Evolutionary conservation across 1,140 invertebrate genomes (phyloP), one percentile per base, ranked within the genome.

Genomic region (Pollicipes pollicipes): DNA sequence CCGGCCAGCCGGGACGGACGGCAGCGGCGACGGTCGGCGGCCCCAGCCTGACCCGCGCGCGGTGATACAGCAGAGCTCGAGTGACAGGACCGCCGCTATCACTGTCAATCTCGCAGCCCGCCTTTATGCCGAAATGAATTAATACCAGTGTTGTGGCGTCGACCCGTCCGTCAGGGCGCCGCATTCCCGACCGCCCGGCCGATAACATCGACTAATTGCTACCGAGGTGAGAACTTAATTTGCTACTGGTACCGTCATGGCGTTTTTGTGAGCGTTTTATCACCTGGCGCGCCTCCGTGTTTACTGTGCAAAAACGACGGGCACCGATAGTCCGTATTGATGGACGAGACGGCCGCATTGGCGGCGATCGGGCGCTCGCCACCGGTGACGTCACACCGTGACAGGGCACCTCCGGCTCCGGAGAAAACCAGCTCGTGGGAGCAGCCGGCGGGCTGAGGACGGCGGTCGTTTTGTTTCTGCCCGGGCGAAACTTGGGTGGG

Each of bases 121-220:
- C 45, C 45, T 58, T 58, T 58, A 58, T 58, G 45, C 45, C 45
- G 45, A 58, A 58, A 58, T 58, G 45, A 58, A 58, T 58, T 58
- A 58, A 58, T 58, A 58, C 45, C 45, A 58, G 45, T 58, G 45
- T 58, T 58, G 45, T 10, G 10, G 13, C 45, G 45, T 58, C 45
- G 45, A 2, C 17, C 45, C 45, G 45, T 58, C 45, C 45, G 45
- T 58, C 45, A 58, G 45, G 21, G 6, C 45, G 45, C 13, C 45
- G 24, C 45, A 58, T 58, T 58, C 45, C 45, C 13, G 13, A 21
- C 6, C 6, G 13, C 6, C 13, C 45, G 13, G 6, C 2, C 45
- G 45, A 58, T 58, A 58, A 58, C 45, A 58, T 58, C 45, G 45
- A 58, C 45, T 58, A 58, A 58, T 58, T 58, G 45, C 45, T 58